Evolutionary conservation across 1,140 invertebrate species (phyloP).

Genomic region (Eupeodes corollae): DNA sequence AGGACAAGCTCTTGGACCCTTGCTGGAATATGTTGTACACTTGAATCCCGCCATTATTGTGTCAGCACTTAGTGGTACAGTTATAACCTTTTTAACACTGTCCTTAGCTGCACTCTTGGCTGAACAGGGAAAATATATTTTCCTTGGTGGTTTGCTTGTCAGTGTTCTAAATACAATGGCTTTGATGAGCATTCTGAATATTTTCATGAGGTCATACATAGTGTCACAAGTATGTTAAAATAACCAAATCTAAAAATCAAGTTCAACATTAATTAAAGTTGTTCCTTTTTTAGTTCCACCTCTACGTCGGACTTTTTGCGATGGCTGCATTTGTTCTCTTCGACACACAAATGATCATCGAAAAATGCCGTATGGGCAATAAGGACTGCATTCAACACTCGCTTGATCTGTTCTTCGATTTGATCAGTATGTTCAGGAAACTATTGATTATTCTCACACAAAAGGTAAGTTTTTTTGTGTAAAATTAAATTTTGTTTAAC

Average conservation of each 20-base stretch:
- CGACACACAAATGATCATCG: slow-evolving; percentile 92
- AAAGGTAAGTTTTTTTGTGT: slow-evolving; percentile 50
- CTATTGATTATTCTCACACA: slow-evolving; percentile 79
- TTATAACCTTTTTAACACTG: slow-evolving; percentile 83
- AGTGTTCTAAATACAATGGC: slow-evolving; percentile 70
- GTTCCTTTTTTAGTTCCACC: slow-evolving; percentile 46
- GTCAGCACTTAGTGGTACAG: slow-evolving; percentile 76
- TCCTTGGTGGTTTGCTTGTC: slow-evolving; percentile 69
- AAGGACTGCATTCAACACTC: slow-evolving; percentile 87
- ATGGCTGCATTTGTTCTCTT: slow-evolving; percentile 93
- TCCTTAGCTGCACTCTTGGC: slow-evolving; percentile 74
- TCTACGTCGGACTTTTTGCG: slow-evolving; percentile 77
- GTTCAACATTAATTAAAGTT: neutral
- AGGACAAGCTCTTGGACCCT: slow-evolving; percentile 70
- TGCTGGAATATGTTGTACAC: slow-evolving; percentile 61
- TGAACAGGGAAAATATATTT: slow-evolving; percentile 75
- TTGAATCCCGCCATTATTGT: slow-evolving; percentile 78
- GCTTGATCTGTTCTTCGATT: slow-evolving; percentile 84
- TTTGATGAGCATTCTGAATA: slow-evolving; percentile 65
- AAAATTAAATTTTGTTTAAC: too few relatives aligned
- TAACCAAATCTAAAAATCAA: neutral
- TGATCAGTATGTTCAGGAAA: slow-evolving; percentile 81
- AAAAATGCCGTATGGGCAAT: slow-evolving; percentile 79
- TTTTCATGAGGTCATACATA: slow-evolving; percentile 74
- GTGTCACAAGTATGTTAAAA: slow-evolving; percentile 61